Conservation (phyloP, 2,797 vertebrate genomes). For the Gambusia yucatana region DNA sequence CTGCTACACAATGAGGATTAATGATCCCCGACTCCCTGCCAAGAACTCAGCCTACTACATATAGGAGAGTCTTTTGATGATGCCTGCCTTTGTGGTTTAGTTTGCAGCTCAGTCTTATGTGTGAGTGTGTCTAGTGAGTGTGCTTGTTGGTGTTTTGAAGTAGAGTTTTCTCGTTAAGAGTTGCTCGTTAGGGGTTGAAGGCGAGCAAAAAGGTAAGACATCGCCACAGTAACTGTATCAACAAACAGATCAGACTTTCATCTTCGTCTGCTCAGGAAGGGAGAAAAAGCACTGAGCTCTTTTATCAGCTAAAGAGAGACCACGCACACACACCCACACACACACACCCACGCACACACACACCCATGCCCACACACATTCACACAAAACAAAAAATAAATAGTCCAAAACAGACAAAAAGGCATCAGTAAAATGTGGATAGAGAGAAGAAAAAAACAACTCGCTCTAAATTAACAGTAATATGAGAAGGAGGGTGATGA, state of each 20-base stretch:
- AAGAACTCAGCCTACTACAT: constrained; percentile 59
- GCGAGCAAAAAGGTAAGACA: constrained; percentile 66
- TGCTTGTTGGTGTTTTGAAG: constrained; percentile 41
- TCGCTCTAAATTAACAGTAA: neutral
- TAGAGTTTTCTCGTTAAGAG: constrained; percentile 69
- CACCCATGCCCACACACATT: too few relatives aligned
- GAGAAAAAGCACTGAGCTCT: constrained; percentile 53
- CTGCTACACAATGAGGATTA: constrained; percentile 92
- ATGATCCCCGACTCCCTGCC: constrained; percentile 83
- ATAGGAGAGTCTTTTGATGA: constrained; percentile 40
- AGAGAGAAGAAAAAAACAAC: neutral
- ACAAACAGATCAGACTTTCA: constrained; percentile 69
- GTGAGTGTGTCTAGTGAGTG: neutral
- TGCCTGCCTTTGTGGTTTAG: constrained; percentile 13
- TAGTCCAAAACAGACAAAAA: neutral
- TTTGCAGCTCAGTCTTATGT: neutral
- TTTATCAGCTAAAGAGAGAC: constrained; percentile 58
- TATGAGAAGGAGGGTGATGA: neutral
- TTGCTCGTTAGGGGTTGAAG: constrained; percentile 66
- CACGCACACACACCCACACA: constrained; percentile 12
- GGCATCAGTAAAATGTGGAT: neutral
- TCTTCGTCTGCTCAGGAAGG: constrained; percentile 58
- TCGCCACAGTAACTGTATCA: constrained; percentile 52
- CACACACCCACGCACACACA: too few relatives aligned
- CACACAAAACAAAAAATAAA: constrained; percentile 4